Evolutionary conservation across 2,113 vertebrate genomes (phyloP).

Genomic region (Recurvirostra avosetta): DNA sequence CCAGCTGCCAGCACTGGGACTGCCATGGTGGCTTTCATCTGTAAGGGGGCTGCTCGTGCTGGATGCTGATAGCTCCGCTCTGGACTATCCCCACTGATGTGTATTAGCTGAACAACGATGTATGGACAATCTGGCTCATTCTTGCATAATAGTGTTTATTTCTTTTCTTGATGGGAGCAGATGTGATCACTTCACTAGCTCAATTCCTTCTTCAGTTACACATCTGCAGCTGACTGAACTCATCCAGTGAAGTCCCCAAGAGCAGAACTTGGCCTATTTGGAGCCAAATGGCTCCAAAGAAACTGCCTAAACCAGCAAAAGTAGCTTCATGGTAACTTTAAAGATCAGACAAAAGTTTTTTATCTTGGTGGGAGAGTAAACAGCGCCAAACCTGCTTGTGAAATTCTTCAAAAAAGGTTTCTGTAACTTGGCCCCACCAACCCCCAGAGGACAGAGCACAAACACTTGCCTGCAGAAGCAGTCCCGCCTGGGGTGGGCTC

Average conservation of each 20-base stretch:
- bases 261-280: background rate
- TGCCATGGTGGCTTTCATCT: background rate
- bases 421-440: rapidly evolving
- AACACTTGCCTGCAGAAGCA: background rate
- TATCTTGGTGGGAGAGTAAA: background rate
- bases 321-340: background rate
- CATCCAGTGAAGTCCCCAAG: background rate
- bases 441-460: rapidly evolving
- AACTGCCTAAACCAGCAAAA: background rate
- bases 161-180: background rate
- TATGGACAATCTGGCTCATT: background rate
- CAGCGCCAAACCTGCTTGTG: background rate
- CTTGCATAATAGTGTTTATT: background rate
- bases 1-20: background rate
- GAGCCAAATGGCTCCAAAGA: background rate
- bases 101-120: background rate
- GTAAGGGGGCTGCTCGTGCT: background rate
- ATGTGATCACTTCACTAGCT: background rate
- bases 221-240: background rate
- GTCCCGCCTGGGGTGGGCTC: background rate
- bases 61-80: background rate
- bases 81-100: background rate
- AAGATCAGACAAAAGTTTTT: background rate
- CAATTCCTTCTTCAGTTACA: background rate
- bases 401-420: background rate